Base-by-base conservation (phyloP, 1,140 invertebrate species). In the Hyles vespertilio region DNA sequence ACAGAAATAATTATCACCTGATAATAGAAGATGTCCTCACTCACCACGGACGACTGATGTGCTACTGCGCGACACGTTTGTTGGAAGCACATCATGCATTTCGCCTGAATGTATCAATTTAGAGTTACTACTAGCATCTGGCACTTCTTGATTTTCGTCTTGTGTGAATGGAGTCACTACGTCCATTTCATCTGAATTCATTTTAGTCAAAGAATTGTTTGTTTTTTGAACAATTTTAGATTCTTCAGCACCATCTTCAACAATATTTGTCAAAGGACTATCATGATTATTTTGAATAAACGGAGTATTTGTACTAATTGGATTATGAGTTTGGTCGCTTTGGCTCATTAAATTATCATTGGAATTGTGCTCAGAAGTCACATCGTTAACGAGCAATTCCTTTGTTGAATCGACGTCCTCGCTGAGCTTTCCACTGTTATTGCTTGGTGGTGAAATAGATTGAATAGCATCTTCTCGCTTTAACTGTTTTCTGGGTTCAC, bases 1-100 rank as follows among this genome's bases (percentile, higher is more conserved):
- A 87, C 69, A 74, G 71, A 87, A 89, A 79, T 72, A 70, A 74
- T 84, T 84, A 86, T 89, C 86, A 89, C 86, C 86, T 89, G 86
- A 81, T 72, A 86, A 82, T 81, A 81, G 58, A 59, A 75, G 83
- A 79, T 84, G 86, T 85, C 86, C 84, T 89, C 86, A 89, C 86
- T 89, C 86, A 89, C 86, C 86, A 78, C 86, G 77, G 78, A 80
- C 82, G 82, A 84, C 79, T 65, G 84, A 73, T 54, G 79, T 75
- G 61, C 86, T 81, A 77, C 60, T 74, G 52, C 86, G 74, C 45
- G 75, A 74, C 66, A 89, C 77, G 63, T 74, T 77, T 9, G 86
- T 89, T 36, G 84, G 86, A 51, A 89, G 67, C 22, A 86, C 60
- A 57, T 89, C 84, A 59, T 89, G 84, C 56, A 84, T 85, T 65